These are phyloP conservation scores for Tipula lateralis DNA, from an alignment of 2,888 invertebrate species.

Conservation along the genomic window DNA sequence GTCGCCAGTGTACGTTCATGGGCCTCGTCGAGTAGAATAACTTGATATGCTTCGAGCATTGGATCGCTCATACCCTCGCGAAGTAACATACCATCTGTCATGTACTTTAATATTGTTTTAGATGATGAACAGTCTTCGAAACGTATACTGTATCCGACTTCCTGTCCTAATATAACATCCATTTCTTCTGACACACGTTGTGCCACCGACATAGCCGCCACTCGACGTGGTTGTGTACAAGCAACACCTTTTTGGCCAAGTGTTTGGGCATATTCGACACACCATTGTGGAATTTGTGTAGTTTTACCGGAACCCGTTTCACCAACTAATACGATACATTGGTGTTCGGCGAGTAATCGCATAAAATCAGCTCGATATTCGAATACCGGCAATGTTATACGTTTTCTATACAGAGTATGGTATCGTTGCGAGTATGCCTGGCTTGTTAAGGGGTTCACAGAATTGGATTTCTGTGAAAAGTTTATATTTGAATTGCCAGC, in stretches of 20 bases:
- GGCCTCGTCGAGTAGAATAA: conserved; percentile 90
- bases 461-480: conserved; percentile 40
- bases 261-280: conserved; percentile 67
- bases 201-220: conserved; percentile 99
- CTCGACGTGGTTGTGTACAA: conserved; percentile 94
- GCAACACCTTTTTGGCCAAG: conserved; percentile 76
- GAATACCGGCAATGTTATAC: conserved; percentile 92
- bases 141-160: conserved; percentile 95
- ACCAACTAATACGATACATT: conserved; percentile 93
- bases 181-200: conserved; percentile 99
- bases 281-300: conserved; percentile 98
- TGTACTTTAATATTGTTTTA: conserved; percentile 91
- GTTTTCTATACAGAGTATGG: conserved; percentile 80
- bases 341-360: conserved; percentile 86
- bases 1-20: conserved; percentile 98
- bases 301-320: conserved; percentile 99
- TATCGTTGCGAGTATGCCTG: conserved; percentile 84
- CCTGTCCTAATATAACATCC: conserved; percentile 90
- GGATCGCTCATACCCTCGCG: conserved; percentile 99
- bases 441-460: conserved; percentile 74
- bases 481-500: conserved; percentile 47
- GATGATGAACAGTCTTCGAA: conserved; percentile 98
- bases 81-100: conserved; percentile 99
- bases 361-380: conserved; percentile 96
- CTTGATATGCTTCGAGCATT: conserved; percentile 92